A percentile compares a stretch with the other conserved stretches of the same genome.
Evolutionary conservation across 2,888 invertebrate genomes (phyloP).

Genomic region (Deilephila porcellus): DNA sequence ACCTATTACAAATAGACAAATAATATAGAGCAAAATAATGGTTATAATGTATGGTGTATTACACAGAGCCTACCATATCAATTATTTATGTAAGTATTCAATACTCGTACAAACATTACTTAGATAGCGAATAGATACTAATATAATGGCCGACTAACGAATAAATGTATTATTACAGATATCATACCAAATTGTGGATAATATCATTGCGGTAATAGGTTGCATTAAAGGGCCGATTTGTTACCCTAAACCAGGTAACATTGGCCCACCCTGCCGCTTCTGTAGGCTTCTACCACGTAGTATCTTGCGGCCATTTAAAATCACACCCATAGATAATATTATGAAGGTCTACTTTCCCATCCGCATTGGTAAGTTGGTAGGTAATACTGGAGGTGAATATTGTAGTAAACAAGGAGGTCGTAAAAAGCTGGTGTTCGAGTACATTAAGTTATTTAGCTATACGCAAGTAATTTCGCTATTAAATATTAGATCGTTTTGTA

Average conservation of each 20-base stretch:
- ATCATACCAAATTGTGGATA: conserved; percentile 69
- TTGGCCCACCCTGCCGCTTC: conserved; percentile 50
- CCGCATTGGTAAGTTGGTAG: conserved; percentile 32
- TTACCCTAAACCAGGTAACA: conserved; percentile 2
- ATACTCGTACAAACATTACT: conserved; percentile 21
- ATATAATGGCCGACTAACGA: conserved; percentile 37
- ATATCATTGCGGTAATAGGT: conserved; percentile 74
- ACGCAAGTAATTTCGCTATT: conserved; percentile 70
- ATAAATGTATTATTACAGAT: conserved; percentile 67
- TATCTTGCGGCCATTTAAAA: not conserved
- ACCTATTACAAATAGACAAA: not conserved
- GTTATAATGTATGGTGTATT: not conserved
- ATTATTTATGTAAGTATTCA: not conserved
- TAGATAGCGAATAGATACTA: conserved; percentile 26
- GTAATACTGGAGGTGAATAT: conserved; percentile 46
- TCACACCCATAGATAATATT: conserved; percentile 23
- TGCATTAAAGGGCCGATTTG: conserved; percentile 58
- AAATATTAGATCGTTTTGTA: conserved; percentile 70
- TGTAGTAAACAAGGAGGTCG: conserved; percentile 52
- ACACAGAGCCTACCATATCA: not conserved
- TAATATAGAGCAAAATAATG: not conserved
- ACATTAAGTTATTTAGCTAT: conserved; percentile 78
- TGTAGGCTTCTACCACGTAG: conserved; percentile 43
- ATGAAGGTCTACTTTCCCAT: conserved; percentile 30
- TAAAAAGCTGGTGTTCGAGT: conserved; percentile 48